Base-by-base conservation (phyloP, 35 echinoderm and acorn worm genomes). In the Patiria miniata region DNA sequence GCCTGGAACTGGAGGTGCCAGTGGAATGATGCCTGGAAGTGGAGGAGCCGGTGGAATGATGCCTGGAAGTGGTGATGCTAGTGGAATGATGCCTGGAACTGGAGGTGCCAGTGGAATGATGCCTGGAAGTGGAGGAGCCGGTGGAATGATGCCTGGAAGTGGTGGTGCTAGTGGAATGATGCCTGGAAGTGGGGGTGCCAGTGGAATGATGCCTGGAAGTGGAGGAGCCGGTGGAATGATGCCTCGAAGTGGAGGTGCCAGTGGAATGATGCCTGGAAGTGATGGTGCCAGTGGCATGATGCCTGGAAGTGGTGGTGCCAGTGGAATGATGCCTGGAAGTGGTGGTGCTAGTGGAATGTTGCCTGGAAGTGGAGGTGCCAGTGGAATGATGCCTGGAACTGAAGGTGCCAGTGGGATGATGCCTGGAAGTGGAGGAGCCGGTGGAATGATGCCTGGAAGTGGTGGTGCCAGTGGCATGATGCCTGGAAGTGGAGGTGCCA, bases 381-480 rank as follows among this genome's bases (percentile, higher is more conserved):
- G n/a, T n/a, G n/a, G n/a, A n/a, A n/a, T n/a, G n/a, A n/a, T n/a
- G n/a, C n/a, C n/a, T n/a, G n/a, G n/a, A n/a, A n/a, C n/a, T n/a
- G n/a, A n/a, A n/a, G n/a, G n/a, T n/a, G n/a, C n/a, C n/a, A n/a
- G n/a, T n/a, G n/a, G n/a, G n/a, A n/a, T n/a, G n/a, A n/a, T n/a
- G n/a, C n/a, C n/a, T 8, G 17, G 61, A 2, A 47, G 7, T 39
- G 78, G 37, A 37, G 37, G 19, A 0, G 78, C 21, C 7, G 26
- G 78, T 80, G 37, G 21, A 28, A 77, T 77, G 73, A 47, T 28
- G 40, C 36, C 77, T 38, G 36, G 77, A 8, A 23, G 77, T 79
- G 77, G 22, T 14, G 12, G 36, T 79, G 18, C 29, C 39, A 22
- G 33, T 52, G 51, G 1, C 0, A 80, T 39, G 37, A 80, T 38